Base-by-base conservation (phyloP, 2,797 vertebrate species). In the Gambusia yucatana region DNA sequence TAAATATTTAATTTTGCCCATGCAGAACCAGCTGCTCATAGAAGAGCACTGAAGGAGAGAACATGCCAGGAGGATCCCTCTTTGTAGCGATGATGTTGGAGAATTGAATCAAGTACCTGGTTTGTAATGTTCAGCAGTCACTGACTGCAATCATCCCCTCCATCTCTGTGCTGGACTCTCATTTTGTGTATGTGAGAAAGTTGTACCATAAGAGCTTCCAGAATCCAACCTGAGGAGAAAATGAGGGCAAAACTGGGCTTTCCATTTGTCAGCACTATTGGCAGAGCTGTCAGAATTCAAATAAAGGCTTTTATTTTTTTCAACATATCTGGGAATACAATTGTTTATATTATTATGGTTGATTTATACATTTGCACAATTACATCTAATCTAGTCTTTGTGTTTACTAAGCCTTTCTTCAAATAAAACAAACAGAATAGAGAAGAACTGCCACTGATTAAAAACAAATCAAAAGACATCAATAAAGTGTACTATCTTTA, bases 1-100 rank as follows among this genome's bases (percentile, higher is more conserved):
- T 28, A 55, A 59, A 30, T 79, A 8, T 78, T 76, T 17, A 22
- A 81, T 76, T 1, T 77, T 86, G 92, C 36, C 95, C 90, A 80
- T 44, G 2, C 96, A 98, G 97, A 98, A 97, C 93, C 97, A 97
- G 96, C 86, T 94, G 86, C 93, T 97, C 91, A 95, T 96, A 93
- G 96, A 96, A 93, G 96, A 97, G 94, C 97, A 96, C 95, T 97
- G 96, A 95, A 86, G 80, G 93, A 91, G 84, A 94, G 88, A 94
- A 88, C 92, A 86, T 88, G 92, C 88, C 88, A 94, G 93, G 92
- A 95, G 95, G 73, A 77, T 93, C 94, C 78, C 94, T 91, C 86
- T 88, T 95, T 94, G 89, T 94, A 93, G 95, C 95, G 96, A 93
- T 95, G 94, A 95, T 93, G 95, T 93, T 93, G 94, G 94, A 96